These are phyloP conservation scores for Balaenoptera acutorostrata DNA, from an alignment of 2,113 vertebrate species.

Conservation along the genomic window DNA sequence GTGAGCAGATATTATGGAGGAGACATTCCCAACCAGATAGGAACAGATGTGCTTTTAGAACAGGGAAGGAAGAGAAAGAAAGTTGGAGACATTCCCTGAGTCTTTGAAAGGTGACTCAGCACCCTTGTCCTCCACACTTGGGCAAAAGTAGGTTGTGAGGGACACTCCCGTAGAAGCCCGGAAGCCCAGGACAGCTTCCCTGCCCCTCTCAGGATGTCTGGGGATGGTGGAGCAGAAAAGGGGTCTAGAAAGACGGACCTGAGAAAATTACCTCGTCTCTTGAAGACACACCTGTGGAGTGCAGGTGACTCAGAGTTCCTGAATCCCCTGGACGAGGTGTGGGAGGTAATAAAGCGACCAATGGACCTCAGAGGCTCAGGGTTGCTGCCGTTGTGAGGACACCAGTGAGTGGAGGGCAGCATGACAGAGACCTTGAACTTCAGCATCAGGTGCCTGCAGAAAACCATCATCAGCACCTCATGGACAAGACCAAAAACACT, in stretches of 20 bases:
- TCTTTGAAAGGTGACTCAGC: neutral
- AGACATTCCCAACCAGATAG: neutral
- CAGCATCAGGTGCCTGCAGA: neutral
- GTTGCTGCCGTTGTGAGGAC: too few species aligned
- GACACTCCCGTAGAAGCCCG: neutral
- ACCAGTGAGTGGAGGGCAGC: neutral
- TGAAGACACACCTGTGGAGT: neutral
- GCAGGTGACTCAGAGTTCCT: neutral
- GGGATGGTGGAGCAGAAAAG: neutral
- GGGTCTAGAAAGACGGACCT: neutral
- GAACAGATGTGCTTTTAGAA: neutral
- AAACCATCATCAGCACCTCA: neutral
- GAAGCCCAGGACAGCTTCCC: neutral
- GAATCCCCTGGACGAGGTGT: neutral
- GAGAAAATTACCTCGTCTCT: neutral
- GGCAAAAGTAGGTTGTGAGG: neutral
- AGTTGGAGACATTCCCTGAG: neutral
- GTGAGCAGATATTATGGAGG: neutral
- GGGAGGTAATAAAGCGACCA: neutral
- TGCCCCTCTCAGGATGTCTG: too few species aligned
- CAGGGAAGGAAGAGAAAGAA: neutral
- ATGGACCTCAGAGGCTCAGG: neutral
- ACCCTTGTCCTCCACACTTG: neutral
- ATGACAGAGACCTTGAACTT: neutral
- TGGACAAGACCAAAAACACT: neutral